Conservation (phyloP, 2,113 vertebrate genomes). For the Hippocampus mohnikei region DNA sequence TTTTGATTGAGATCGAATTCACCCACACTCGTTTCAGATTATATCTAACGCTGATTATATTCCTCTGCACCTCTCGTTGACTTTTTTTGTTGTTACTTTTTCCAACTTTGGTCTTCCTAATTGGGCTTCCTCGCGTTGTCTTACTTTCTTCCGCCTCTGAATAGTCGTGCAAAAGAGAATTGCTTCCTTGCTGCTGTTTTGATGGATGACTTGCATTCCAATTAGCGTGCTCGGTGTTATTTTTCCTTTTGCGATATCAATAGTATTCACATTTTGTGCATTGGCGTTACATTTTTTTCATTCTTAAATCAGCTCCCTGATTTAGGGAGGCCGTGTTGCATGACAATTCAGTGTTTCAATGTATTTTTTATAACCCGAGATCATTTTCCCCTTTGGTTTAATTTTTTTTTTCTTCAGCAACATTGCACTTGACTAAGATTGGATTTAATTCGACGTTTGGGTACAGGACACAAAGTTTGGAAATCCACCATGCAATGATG, state of each 20-base stretch:
- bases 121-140: constrained; percentile 7
- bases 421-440: neutral
- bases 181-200: neutral
- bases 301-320: neutral
- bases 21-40: neutral
- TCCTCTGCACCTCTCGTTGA: neutral
- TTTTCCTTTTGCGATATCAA: neutral
- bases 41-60: neutral
- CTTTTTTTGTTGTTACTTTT: constrained; percentile 18
- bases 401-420: neutral
- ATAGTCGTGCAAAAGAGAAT: constrained; percentile 9
- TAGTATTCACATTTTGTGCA: neutral
- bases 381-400: neutral
- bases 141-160: neutral
- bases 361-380: neutral
- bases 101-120: constrained; percentile 5
- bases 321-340: neutral
- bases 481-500: neutral
- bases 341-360: neutral
- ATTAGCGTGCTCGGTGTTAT: neutral
- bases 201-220: constrained; percentile 9
- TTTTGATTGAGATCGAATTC: neutral
- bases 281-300: neutral
- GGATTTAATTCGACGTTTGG: neutral
- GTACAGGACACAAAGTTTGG: neutral